Percentiles rank a stretch among this genome's conserved stretches.
phyloP scores from a whole-genome alignment of 2,888 invertebrate genomes.

The Epirrita christyi region DNA sequence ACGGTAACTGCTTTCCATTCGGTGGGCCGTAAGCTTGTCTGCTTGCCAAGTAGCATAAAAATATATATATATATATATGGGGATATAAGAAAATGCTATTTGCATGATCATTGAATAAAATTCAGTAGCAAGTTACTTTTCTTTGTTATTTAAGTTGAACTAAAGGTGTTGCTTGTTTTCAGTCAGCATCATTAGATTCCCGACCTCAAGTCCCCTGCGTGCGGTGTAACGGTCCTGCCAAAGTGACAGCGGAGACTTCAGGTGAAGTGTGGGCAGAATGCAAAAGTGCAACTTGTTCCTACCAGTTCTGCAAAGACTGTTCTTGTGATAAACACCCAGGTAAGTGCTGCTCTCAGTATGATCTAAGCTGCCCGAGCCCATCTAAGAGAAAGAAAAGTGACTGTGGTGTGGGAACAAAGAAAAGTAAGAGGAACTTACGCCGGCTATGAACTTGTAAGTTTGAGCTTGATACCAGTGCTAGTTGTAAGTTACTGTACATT shows the following conservation, averaged over 20 bases:
- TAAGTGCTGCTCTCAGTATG: conserved; percentile 71
- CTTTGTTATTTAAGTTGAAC: neutral
- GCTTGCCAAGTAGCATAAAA: too few relatives aligned
- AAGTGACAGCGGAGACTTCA: conserved; percentile 65
- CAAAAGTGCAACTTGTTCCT: conserved; percentile 73
- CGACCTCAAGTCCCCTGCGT: conserved; percentile 70
- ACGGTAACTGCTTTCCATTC: too few relatives aligned
- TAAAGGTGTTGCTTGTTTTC: conserved; percentile 41
- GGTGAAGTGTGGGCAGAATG: conserved; percentile 85
- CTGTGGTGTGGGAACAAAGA: conserved; percentile 67
- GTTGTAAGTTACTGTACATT: conserved; percentile 58
- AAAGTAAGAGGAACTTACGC: conserved; percentile 74
- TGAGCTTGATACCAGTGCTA: conserved; percentile 54
- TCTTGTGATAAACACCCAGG: conserved; percentile 70
- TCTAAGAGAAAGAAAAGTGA: conserved; percentile 75
- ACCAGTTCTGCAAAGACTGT: conserved; percentile 82
- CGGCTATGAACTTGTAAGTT: conserved; percentile 60
- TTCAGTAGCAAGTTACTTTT: too few relatives aligned
- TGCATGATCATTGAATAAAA: too few relatives aligned
- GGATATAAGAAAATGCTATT: too few relatives aligned
- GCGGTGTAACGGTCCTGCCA: conserved; percentile 73
- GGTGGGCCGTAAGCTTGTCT: too few relatives aligned
- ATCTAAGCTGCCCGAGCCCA: conserved; percentile 76
- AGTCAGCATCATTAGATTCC: conserved; percentile 71
- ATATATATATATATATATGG: too few relatives aligned